Percentiles rank a stretch among this genome's conserved stretches.
Evolutionary conservation across 35 echinoderm and acorn worm species (phyloP).

Genomic region (Ophiothrix spiculata): DNA sequence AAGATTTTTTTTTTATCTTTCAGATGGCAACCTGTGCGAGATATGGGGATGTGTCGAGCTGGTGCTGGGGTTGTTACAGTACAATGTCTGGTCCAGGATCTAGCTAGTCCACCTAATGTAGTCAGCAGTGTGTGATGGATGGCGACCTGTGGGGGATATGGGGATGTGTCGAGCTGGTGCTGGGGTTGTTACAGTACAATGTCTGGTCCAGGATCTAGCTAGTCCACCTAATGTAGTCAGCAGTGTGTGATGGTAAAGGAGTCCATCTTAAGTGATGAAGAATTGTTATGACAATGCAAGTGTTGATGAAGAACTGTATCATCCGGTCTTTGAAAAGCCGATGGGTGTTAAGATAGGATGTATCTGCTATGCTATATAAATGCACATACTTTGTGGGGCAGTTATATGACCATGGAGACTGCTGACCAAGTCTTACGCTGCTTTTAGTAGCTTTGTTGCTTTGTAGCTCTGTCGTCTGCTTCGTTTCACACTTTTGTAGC

Average conservation of each 20-base stretch:
- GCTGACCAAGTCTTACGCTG: no score
- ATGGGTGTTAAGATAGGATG: no score
- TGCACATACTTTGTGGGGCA: no score
- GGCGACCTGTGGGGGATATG: slow-evolving; percentile 64
- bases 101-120: slow-evolving; percentile 19
- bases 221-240: background rate
- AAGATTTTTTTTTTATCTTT: slow-evolving; percentile 13
- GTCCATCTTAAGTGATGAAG: no score
- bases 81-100: slow-evolving; percentile 51
- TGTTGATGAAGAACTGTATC: no score
- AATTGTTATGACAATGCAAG: no score
- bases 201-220: slow-evolving; percentile 53
- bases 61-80: slow-evolving; percentile 89
- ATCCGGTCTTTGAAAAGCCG: no score
- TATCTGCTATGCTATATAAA: no score
- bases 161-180: slow-evolving; percentile 83
- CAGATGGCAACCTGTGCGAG: background rate
- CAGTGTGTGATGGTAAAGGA: background rate
- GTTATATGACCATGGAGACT: no score
- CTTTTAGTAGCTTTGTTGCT: no score
- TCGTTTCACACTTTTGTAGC: no score
- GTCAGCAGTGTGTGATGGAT: slow-evolving; percentile 42
- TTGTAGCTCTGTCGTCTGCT: no score
- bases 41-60: slow-evolving; percentile 77
- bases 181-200: slow-evolving; percentile 74